Evolutionary conservation across 2,113 vertebrate species (phyloP).

Genomic region (Ursus arctos): DNA sequence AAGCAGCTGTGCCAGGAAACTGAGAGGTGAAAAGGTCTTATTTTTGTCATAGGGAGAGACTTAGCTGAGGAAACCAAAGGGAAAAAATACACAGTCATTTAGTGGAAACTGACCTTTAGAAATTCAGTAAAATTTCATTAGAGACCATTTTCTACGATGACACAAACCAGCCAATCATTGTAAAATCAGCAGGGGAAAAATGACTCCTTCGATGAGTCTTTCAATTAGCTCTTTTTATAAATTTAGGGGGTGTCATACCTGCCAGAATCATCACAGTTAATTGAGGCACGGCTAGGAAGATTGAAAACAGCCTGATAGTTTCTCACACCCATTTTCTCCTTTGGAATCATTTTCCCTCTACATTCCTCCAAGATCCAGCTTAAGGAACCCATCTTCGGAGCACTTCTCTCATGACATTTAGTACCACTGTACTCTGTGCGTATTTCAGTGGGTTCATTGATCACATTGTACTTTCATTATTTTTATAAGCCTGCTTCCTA

Average conservation of each 20-base stretch:
- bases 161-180: neutral
- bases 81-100: neutral
- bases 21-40: neutral
- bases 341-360: neutral
- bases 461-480: neutral
- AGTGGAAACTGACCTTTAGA: neutral
- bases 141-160: neutral
- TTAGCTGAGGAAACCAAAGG: neutral
- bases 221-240: neutral
- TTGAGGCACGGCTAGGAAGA: neutral
- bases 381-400: neutral
- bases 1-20: conserved; percentile 16
- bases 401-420: neutral
- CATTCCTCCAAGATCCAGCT: neutral
- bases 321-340: neutral
- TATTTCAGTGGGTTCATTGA: neutral
- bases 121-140: conserved; percentile 39
- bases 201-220: neutral
- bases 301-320: neutral
- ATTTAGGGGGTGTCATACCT: neutral
- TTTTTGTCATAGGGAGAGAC: neutral
- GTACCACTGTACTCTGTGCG: neutral
- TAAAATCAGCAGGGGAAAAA: neutral
- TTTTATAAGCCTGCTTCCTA: neutral
- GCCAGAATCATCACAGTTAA: neutral